A percentile compares a stretch with the other conserved stretches of the same genome.
Evolutionary conservation across 2,888 invertebrate genomes (phyloP).

Genomic region (Oscheius sp.): DNA sequence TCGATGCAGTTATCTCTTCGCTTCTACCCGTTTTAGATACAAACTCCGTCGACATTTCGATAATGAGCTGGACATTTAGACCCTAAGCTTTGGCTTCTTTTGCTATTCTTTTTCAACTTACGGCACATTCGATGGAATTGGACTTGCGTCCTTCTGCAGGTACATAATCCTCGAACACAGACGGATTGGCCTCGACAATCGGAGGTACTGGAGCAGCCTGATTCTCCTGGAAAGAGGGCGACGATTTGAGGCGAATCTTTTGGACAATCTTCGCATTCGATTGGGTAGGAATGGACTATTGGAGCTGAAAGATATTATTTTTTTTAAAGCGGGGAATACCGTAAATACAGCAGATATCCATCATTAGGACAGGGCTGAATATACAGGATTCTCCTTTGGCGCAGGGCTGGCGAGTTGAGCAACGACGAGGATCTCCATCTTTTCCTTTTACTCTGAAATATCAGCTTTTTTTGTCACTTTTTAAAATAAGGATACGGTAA

Average conservation of each 20-base stretch:
- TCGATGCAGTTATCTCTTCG: no score
- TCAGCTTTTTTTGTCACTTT: background rate
- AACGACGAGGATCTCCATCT: conserved; percentile 53
- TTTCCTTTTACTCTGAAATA: conserved; percentile 42
- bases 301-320: background rate
- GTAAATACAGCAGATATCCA: conserved; percentile 53
- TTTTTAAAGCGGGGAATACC: background rate
- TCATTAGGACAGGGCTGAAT: conserved; percentile 48
- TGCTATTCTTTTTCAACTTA: conserved; percentile 14
- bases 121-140: conserved; percentile 47
- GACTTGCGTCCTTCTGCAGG: conserved; percentile 49
- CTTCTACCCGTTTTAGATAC: no score
- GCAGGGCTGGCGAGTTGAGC: conserved; percentile 48
- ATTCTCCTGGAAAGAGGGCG: conserved; percentile 45
- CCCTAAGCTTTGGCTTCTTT: background rate
- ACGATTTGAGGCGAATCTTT: background rate
- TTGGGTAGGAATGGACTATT: background rate
- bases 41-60: conserved; percentile 25
- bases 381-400: conserved; percentile 45
- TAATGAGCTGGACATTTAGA: conserved; percentile 24
- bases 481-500: conserved; percentile 1
- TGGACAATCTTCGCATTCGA: background rate
- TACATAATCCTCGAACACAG: conserved; percentile 55
- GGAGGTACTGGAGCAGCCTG: conserved; percentile 42
- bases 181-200: conserved; percentile 54